Evolutionary conservation across 2,113 vertebrate genomes (phyloP), one percentile per base, ranked within the genome.

Genomic region (Ammospiza nelsoni): DNA sequence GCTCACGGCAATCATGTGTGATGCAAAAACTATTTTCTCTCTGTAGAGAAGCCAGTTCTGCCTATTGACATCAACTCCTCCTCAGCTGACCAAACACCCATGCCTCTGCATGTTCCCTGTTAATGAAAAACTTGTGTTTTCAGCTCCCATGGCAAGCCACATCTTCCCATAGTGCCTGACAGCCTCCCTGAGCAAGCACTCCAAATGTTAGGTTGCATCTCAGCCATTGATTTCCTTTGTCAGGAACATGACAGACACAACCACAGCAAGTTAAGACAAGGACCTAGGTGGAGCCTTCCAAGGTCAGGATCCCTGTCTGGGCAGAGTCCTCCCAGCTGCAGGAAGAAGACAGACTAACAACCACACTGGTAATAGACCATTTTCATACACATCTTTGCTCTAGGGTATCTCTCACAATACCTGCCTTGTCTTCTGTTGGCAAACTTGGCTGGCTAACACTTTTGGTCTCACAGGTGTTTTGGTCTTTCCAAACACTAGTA

Each of bases 271-370:
- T 94, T 80, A 80, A 94, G 54, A 81, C 95, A 93, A 74, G n/a
- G 77, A 68, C 15, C 9, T 33, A 65, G 39, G 33, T 81, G 57
- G 48, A 92, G 76, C 48, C 73, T 89, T 92, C 55, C 73, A 76
- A 92, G 91, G 92, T 90, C 80, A 90, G 65, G 73, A 96, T 95
- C 91, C 43, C 65, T 92, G 94, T 75, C 90, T 78, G 90, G 90
- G 95, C 95, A 95, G 65, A 96, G 86, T 89, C 2, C 52, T 12
- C 29, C 68, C 92, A 97, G 86, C 92, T 95, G 95, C 94, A 97
- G 90, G 90, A 96, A 96, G 85, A 92, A 94, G 71, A 72, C 51
- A 82, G 57, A 74, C 72, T 84, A 94, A 85, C 58, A 54, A 71
- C n/a, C 84, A 92, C 68, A 71, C 2, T 71, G 88, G 85, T 77